Conservation (phyloP, 2,113 vertebrate genomes). For the Neofelis nebulosa region DNA sequence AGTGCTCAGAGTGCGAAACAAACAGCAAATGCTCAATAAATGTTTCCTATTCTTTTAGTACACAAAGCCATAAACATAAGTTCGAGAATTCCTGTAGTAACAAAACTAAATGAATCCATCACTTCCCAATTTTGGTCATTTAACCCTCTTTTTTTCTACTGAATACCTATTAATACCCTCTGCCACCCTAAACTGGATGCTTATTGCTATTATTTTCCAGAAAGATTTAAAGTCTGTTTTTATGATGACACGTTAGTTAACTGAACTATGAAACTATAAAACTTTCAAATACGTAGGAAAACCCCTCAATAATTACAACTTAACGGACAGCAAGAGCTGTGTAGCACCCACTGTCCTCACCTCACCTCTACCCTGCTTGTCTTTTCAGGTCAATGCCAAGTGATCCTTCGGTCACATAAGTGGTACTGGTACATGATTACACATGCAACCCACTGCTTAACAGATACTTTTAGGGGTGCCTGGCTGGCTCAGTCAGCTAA, state of each 20-base stretch:
- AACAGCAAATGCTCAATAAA: not conserved
- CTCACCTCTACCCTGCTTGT: not conserved
- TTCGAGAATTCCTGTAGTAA: not conserved
- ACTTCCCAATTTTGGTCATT: not conserved
- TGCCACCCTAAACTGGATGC: not conserved
- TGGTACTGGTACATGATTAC: not conserved
- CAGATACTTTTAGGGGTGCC: not conserved
- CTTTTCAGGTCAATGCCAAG: not conserved
- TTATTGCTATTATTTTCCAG: not conserved
- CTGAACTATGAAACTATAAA: not conserved
- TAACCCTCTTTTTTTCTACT: not conserved
- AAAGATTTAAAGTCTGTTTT: conserved; percentile 1
- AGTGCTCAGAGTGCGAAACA: not conserved
- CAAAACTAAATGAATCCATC: not conserved
- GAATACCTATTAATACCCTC: not conserved
- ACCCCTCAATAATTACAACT: not conserved
- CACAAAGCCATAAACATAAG: not conserved
- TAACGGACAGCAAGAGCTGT: not conserved
- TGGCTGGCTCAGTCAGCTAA: too few species aligned
- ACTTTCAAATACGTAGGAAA: not conserved
- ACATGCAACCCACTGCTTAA: not conserved
- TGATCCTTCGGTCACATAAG: not conserved
- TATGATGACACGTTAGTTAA: not conserved
- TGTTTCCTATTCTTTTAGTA: not conserved
- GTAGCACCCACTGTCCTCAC: not conserved